phyloP scores from a whole-genome alignment of 1,140 invertebrate species.

The Grapholita molesta region DNA sequence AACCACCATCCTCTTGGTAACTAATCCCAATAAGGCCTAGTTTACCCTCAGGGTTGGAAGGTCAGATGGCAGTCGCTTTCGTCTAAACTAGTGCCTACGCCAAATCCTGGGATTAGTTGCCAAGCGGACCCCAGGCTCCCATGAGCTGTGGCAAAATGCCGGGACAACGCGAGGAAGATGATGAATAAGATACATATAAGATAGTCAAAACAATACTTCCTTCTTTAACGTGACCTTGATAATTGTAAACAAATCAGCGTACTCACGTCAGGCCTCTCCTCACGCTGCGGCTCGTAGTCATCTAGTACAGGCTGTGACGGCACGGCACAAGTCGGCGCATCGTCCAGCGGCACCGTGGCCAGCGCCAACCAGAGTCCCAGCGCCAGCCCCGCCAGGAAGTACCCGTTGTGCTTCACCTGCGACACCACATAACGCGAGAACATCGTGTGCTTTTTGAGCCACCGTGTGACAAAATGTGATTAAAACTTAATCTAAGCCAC shows the following conservation, averaged over 20 bases:
- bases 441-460: slow-evolving; percentile 36
- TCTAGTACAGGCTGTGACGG: slow-evolving; percentile 32
- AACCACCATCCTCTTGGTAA: too few species aligned
- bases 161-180: too few species aligned
- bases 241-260: not conserved
- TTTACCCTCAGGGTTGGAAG: too few species aligned
- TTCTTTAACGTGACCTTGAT: not conserved
- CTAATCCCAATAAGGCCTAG: too few species aligned
- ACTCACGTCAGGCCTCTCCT: slow-evolving; percentile 39
- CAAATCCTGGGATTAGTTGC: too few species aligned
- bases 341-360: slow-evolving; percentile 56
- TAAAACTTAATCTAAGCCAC: not conserved
- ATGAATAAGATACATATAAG: too few species aligned
- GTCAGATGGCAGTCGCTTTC: too few species aligned
- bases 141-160: too few species aligned
- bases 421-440: slow-evolving; percentile 65
- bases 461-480: not conserved
- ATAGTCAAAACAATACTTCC: not conserved
- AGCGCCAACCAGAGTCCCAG: slow-evolving; percentile 66
- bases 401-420: slow-evolving; percentile 73
- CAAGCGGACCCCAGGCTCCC: too few species aligned
- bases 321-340: slow-evolving; percentile 35
- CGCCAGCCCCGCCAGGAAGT: slow-evolving; percentile 63
- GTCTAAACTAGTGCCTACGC: too few species aligned
- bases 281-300: slow-evolving; percentile 63